Conservation (phyloP, 2,888 invertebrate species). For the Xestia ashworthii region DNA sequence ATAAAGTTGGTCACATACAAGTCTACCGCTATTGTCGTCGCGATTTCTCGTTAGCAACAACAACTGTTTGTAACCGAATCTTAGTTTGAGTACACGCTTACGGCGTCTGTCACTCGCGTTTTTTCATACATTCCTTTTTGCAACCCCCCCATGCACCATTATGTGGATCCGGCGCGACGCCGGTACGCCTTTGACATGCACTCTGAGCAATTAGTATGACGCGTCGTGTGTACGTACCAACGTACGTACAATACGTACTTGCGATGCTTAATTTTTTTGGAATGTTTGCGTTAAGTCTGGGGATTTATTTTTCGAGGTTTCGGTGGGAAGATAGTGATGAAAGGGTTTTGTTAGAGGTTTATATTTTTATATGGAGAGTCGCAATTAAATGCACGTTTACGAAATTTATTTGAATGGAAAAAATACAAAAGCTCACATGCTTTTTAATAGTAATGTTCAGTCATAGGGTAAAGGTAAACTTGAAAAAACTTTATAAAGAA, state of each 20-base stretch:
- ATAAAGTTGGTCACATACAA: constrained; percentile 45
- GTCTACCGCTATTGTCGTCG: constrained; percentile 66
- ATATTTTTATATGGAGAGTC: background rate
- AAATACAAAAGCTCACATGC: background rate
- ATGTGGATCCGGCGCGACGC: constrained; percentile 89
- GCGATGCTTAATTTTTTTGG: constrained; percentile 63
- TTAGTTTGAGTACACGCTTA: constrained; percentile 78
- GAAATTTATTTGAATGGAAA: background rate
- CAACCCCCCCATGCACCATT: constrained; percentile 86
- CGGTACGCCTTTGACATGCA: constrained; percentile 90
- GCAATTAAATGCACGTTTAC: background rate
- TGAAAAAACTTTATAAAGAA: background rate
- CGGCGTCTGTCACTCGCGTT: constrained; percentile 81
- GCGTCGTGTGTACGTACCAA: constrained; percentile 72
- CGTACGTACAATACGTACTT: constrained; percentile 65
- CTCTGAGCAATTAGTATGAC: constrained; percentile 89
- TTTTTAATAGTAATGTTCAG: background rate
- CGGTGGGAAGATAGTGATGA: constrained; percentile 22
- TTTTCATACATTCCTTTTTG: constrained; percentile 86
- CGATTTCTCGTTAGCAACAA: constrained; percentile 79
- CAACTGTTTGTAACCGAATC: constrained; percentile 85
- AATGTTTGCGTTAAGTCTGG: constrained; percentile 61
- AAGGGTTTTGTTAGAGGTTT: constrained; percentile 10
- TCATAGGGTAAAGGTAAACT: too few species aligned
- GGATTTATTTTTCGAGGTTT: constrained; percentile 20